phyloP scores from a whole-genome alignment of 2,797 vertebrate species.

The Dendrocincla fuliginosa region DNA sequence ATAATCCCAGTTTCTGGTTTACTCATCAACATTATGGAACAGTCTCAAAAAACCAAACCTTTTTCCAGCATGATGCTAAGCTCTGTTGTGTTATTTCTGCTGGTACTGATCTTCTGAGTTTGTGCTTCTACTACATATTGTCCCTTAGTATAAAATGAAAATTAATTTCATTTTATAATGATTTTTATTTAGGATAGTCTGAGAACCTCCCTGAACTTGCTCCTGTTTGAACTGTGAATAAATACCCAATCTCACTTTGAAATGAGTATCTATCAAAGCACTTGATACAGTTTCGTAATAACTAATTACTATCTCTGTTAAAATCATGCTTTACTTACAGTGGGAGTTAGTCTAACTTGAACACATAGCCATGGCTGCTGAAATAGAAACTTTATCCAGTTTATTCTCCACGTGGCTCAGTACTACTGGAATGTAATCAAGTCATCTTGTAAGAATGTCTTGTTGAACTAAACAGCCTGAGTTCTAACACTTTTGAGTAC shows the following conservation, averaged over 20 bases:
- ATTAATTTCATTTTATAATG: background rate
- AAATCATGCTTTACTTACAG: background rate
- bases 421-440: background rate
- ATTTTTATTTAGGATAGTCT: background rate
- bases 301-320: background rate
- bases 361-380: background rate
- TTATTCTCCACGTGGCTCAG: background rate
- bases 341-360: background rate
- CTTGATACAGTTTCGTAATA: background rate
- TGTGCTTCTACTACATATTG: background rate
- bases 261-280: background rate
- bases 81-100: background rate
- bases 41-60: background rate
- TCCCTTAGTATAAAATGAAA: background rate
- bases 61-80: background rate
- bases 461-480: background rate
- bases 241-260: background rate
- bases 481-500: background rate
- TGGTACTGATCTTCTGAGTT: background rate
- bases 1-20: background rate
- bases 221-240: constrained; percentile 6
- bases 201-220: background rate
- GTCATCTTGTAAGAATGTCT: background rate
- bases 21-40: background rate
- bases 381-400: background rate